A percentile compares a stretch with the other conserved stretches of the same genome.
Conservation (phyloP, 2,113 vertebrate species). For the Setophaga petechia region DNA sequence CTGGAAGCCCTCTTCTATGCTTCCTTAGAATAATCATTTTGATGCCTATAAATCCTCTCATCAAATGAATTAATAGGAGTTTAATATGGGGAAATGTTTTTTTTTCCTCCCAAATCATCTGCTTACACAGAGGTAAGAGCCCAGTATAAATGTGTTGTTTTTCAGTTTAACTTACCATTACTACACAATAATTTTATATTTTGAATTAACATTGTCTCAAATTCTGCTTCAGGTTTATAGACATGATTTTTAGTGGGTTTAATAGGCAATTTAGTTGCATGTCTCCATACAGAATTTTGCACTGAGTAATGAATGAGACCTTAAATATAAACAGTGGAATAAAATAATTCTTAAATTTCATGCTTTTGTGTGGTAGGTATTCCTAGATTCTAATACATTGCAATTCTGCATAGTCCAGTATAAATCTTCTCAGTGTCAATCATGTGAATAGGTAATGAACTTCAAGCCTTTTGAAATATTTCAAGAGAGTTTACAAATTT, state of each 20-base stretch:
- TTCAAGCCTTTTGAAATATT: background rate
- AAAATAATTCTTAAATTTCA: background rate
- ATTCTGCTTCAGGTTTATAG: background rate
- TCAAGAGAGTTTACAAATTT: background rate
- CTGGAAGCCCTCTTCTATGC: background rate
- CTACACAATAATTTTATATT: background rate
- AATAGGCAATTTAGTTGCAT: background rate
- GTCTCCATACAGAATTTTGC: background rate
- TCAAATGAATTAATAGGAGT: background rate
- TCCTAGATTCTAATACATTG: background rate
- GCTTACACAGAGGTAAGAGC: background rate
- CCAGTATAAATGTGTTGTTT: background rate
- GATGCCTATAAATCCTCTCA: background rate
- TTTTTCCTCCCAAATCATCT: background rate
- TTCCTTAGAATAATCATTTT: background rate
- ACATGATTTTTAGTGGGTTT: background rate
- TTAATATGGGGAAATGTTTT: background rate
- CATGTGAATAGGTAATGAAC: background rate
- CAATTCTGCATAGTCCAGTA: background rate
- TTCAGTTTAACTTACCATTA: background rate
- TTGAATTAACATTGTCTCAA: background rate
- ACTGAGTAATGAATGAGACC: background rate
- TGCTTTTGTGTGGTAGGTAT: background rate
- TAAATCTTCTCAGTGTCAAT: background rate
- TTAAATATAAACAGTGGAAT: background rate